Conservation (phyloP, 2,113 vertebrate species). For the Nothocercus julius region DNA sequence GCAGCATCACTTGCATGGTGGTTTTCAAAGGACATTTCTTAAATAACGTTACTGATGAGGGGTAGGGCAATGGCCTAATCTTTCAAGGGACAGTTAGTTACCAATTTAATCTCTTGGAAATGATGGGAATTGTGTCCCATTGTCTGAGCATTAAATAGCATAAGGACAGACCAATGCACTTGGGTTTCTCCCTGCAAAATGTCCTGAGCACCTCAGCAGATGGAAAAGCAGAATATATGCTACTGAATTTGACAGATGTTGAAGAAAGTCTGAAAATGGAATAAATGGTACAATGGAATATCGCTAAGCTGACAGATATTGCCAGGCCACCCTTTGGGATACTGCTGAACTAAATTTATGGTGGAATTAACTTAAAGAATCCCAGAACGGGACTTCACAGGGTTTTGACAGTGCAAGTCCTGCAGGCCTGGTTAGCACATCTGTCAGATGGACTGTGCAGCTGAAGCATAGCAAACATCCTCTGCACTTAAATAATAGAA, state of each 20-base stretch:
- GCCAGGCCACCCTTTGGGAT: not conserved
- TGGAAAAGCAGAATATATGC: rapidly evolving
- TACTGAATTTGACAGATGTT: not conserved
- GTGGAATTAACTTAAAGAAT: too few species aligned
- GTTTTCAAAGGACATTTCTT: not conserved
- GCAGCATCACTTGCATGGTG: rapidly evolving
- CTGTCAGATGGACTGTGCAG: too few species aligned
- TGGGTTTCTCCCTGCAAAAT: rapidly evolving
- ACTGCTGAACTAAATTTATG: not conserved
- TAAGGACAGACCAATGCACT: not conserved
- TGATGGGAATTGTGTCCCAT: not conserved
- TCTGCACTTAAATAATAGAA: not conserved
- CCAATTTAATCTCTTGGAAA: too few species aligned
- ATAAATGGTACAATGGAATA: not conserved
- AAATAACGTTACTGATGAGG: not conserved
- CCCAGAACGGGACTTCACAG: not conserved
- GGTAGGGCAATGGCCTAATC: not conserved
- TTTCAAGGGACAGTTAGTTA: too few species aligned
- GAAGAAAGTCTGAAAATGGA: not conserved
- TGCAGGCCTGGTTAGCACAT: too few species aligned
- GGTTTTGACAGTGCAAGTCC: not conserved
- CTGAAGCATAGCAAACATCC: not conserved
- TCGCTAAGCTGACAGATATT: not conserved
- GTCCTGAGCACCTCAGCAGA: rapidly evolving
- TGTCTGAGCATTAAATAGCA: not conserved